Conservation (phyloP, 2,113 vertebrate species). For the Prochilodus magdalenae region DNA sequence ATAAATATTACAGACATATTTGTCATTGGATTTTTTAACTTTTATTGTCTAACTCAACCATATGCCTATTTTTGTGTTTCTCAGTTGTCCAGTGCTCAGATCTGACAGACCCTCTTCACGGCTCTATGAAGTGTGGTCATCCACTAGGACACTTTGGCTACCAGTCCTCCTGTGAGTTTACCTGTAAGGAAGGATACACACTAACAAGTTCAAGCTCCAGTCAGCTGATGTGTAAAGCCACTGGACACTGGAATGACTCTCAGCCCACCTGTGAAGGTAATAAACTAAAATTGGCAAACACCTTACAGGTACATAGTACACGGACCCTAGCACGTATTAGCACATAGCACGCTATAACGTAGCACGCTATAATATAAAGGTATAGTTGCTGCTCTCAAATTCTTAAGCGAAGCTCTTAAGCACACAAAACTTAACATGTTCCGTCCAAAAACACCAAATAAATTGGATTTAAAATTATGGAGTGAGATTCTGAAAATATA, state of each 20-base stretch:
- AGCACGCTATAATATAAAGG: no score
- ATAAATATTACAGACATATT: not conserved
- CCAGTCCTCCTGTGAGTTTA: conserved; percentile 65
- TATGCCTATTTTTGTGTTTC: not conserved
- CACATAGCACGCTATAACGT: no score
- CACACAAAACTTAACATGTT: no score
- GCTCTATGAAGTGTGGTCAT: conserved; percentile 57
- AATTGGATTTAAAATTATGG: no score
- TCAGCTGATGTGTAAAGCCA: no score
- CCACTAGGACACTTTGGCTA: conserved; percentile 64
- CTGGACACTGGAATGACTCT: no score
- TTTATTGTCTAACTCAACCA: not conserved
- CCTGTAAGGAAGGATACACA: conserved; percentile 70
- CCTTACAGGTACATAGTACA: not conserved
- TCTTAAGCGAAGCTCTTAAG: no score
- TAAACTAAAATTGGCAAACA: not conserved
- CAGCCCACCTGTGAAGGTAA: no score
- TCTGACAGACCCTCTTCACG: conserved; percentile 45
- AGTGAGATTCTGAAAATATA: no score
- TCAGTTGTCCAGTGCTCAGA: conserved; percentile 68
- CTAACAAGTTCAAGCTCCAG: no score
- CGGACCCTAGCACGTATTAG: not conserved
- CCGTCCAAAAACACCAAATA: no score
- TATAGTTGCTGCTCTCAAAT: not conserved
- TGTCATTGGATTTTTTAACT: not conserved